Base-by-base conservation (phyloP, 2,888 invertebrate genomes). In the Dermolepida albohirtum region DNA sequence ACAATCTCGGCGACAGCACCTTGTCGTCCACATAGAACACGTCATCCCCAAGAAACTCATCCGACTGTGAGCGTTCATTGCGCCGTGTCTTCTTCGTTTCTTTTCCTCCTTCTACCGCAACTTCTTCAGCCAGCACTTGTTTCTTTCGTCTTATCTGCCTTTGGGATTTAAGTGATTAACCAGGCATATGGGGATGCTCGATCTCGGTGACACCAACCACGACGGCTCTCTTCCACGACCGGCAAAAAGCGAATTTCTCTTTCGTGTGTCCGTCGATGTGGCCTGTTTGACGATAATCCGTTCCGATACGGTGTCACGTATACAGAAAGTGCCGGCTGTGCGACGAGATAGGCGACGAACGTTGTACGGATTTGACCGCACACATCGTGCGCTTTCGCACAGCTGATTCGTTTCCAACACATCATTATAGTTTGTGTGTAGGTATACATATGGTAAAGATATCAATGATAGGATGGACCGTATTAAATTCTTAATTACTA, bases 301-400 rank as follows among this genome's bases (percentile, higher is more conserved):
- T 66, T 59, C 66, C 57, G 66, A 66, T 66, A 51, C 41, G 59
- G 57, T 57, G 66, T 66, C 66, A 66, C 66, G 57, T 66, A 57
- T 57, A 66, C 59, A 62, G 59, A 62, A 17, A 40, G 59, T 62
- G 59, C 59, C 59, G 59, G 59, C 47, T 62, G 59, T 34, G 47
- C 39, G 59, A 47, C 59, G 59, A 47, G 47, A 62, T 62, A 62
- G 59, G 49, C 59, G 59, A 62, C 59, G 59, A 62, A 29, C 47
- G 43, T 34, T 22, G 49, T 62, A 62, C 47, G 14, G 47, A 62
- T 49, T 62, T 16, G 59, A 47, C 59, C 59, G 27, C 59, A 62
- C 59, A 62, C 59, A 62, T 47, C 59, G 59, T 47, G 44, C 34
- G 34, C 47, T 14, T 47, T 47, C 57, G 57, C 57, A 43, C 43